Conservation (phyloP, 2,797 vertebrate genomes). For the Anolis apletophallus region DNA sequence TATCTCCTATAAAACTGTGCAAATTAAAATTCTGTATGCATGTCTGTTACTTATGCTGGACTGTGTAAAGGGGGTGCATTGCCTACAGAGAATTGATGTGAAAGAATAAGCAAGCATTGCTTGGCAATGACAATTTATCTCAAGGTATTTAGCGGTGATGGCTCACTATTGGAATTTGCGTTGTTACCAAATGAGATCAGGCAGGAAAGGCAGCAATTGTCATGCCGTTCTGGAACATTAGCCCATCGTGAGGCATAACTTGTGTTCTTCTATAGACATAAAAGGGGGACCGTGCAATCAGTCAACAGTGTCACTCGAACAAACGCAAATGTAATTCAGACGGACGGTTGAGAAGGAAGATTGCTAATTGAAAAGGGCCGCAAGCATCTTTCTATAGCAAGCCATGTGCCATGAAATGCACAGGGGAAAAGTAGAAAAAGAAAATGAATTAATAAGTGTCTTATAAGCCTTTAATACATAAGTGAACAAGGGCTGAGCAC, state of each 20-base stretch:
- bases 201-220: conserved; percentile 48
- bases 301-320: conserved; percentile 56
- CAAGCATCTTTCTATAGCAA: conserved; percentile 21
- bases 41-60: conserved; percentile 1
- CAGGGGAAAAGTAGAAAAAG: conserved; percentile 1
- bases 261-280: conserved; percentile 47
- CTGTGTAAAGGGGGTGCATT: conserved; percentile 30
- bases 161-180: conserved; percentile 53
- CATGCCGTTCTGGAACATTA: conserved; percentile 64
- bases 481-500: not conserved
- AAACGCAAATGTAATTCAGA: conserved; percentile 67
- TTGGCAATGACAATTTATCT: conserved; percentile 75
- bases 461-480: conserved; percentile 4
- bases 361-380: conserved; percentile 63
- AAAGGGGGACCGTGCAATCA: conserved; percentile 54
- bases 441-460: not conserved
- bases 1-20: too few species aligned
- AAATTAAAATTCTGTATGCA: not conserved
- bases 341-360: conserved; percentile 64
- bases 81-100: conserved; percentile 58
- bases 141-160: conserved; percentile 69
- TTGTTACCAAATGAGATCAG: conserved; percentile 62
- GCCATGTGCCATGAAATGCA: conserved; percentile 35
- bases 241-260: conserved; percentile 49
- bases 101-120: conserved; percentile 59